Conservation (phyloP, 2,113 vertebrate species). For the Camelus dromedarius region DNA sequence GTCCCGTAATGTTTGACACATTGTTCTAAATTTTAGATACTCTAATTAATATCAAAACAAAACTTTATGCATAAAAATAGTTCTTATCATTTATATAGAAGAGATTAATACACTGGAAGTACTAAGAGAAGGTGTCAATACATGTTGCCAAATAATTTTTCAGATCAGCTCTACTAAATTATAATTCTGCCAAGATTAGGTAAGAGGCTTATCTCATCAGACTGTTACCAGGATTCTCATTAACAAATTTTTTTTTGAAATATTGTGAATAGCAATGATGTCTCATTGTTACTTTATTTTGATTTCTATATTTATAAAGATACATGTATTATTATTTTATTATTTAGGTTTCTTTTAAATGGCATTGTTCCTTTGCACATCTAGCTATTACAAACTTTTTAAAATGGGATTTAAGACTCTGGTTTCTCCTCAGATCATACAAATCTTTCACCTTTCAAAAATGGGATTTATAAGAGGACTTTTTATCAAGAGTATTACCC, state of each 20-base stretch:
- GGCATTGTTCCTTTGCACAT: background rate
- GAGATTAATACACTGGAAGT: background rate
- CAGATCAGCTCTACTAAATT: background rate
- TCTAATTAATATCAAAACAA: background rate
- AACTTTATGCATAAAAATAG: background rate
- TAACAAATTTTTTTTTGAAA: background rate
- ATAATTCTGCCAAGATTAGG: background rate
- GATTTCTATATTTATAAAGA: background rate
- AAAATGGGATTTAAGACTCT: background rate
- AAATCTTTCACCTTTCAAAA: background rate
- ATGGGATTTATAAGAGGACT: background rate
- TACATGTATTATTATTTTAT: background rate
- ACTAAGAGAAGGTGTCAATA: background rate
- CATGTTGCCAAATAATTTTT: background rate
- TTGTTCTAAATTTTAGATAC: conserved; percentile 14
- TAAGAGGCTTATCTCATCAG: background rate
- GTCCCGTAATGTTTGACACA: background rate
- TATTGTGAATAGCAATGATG: background rate
- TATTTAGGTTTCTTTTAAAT: conserved; percentile 21
- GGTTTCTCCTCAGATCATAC: too few species aligned
- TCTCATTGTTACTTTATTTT: background rate
- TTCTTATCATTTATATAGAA: background rate
- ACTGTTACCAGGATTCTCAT: too few species aligned
- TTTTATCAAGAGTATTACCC: background rate
- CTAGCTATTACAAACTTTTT: background rate